Base-by-base conservation (phyloP, 2,888 invertebrate genomes). In the Lysandra bellargus region DNA sequence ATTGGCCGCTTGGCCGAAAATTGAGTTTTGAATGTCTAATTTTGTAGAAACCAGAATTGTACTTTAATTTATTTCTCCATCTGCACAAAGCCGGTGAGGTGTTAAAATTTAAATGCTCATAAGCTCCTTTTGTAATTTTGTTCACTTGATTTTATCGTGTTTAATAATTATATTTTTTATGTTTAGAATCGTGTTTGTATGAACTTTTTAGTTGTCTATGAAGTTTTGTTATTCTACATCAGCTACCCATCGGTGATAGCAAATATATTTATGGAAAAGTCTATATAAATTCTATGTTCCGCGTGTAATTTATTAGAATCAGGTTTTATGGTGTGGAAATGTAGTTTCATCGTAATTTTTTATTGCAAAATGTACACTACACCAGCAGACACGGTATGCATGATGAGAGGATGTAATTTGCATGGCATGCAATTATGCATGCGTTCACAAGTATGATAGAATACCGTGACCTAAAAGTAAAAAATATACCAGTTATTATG, bases 1-100 rank as follows among this genome's bases (percentile, higher is more conserved):
- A 92, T 91, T 90, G 90, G 89, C 86, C 87, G 88, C 89, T 91
- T 89, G 90, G 88, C 86, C 89, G 89, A 90, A 88, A 91, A 92
- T 90, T 90, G 75, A 89, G 90, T 90, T 91, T 90, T 91, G 88
- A 92, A 93, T 91, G 91, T 90, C 91, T 90, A 92, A 92, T 92
- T 91, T 89, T 84, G 86, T 83, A 86, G 88, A 89, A 91, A 90
- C 88, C 89, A 87, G 87, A 88, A 89, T 88, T 90, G 85, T 87
- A 87, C 85, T 85, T 85, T 87, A 88, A 87, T 91, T 90, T 89
- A 88, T 88, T 76, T 76, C 57, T 76, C 49, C 76, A 76, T 76
- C 53, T 76, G 57, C 14, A 76, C 57, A 57, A 53, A 76, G 53
- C 53, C 23, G 76, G 53, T 57, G 53, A 33, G 76, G 57, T 76